Percentiles rank a stretch among this genome's conserved stretches.
phyloP scores from a whole-genome alignment of 2,888 invertebrate genomes.

The Eupeodes luniger region DNA sequence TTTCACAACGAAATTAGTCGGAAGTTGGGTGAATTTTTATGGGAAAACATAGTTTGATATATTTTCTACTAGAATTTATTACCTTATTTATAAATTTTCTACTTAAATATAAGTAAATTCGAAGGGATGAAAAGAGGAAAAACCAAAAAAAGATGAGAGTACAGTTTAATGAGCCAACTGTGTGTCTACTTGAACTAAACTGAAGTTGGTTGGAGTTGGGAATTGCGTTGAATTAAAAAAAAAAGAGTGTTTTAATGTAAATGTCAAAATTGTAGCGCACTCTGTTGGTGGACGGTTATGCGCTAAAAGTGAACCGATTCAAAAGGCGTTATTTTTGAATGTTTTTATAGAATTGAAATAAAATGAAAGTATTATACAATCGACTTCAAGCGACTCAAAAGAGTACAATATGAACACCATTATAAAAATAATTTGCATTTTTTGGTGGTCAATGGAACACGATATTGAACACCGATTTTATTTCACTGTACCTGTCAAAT shows the following conservation, averaged over 20 bases:
- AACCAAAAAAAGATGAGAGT: slow-evolving; percentile 66
- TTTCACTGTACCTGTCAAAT: too few relatives aligned
- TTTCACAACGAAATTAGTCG: not conserved
- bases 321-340: slow-evolving; percentile 10
- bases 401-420: too few relatives aligned
- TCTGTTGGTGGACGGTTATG: slow-evolving; percentile 6
- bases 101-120: slow-evolving; percentile 72
- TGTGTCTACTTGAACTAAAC: slow-evolving; percentile 47
- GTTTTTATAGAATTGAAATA: too few relatives aligned
- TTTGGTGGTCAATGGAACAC: too few relatives aligned
- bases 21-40: not conserved
- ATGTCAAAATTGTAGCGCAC: slow-evolving; percentile 36
- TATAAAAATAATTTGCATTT: too few relatives aligned
- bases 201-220: slow-evolving; percentile 53
- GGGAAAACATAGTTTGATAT: not conserved
- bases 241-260: not conserved
- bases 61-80: not conserved
- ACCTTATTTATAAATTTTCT: slow-evolving; percentile 71
- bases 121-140: slow-evolving; percentile 63
- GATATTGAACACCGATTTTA: too few relatives aligned
- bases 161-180: slow-evolving; percentile 56
- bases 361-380: too few relatives aligned
- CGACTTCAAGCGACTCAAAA: too few relatives aligned
- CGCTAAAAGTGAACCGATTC: slow-evolving; percentile 17
- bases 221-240: not conserved